Evolutionary conservation across 2,113 vertebrate genomes (phyloP), one percentile per base, ranked within the genome.

Genomic region (Thinocorus orbignyianus): DNA sequence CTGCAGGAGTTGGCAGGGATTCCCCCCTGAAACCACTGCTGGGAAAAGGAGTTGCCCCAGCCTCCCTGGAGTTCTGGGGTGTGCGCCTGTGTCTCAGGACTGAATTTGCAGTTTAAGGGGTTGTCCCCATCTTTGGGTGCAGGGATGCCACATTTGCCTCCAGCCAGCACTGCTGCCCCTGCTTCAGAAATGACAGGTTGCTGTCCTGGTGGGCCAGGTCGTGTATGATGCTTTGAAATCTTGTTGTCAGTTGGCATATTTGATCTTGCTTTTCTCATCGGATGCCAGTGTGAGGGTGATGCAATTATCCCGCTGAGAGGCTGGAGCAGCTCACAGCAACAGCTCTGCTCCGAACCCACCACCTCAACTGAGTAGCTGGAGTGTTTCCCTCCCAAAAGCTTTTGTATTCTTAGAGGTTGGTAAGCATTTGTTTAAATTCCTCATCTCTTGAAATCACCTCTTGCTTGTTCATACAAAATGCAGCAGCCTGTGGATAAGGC

Each of bases 361-460:
- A 17, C n/a, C 13, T 46, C 0, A 0, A 9, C 7, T n/a, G 26
- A 74, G 33, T 1, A 42, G 19, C 1, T 41, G 51, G 35, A 49
- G 23, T 6, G 17, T 41, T 62, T 52, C 11, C 66, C 6, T 77
- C 42, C 14, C 42, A 30, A 81, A 92, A 84, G 22, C 14, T 49
- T 8, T n/a, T 77, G 64, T 11, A 4, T 71, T 91, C 13, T 84
- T 64, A 39, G 64, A 54, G n/a, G 16, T 24, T 7, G 26, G 54
- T 25, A 37, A 49, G 30, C 20, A 23, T 33, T 72, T 1, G 0
- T 8, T 52, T 42, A 20, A 54, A 85, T 35, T 37, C 30, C 31
- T 8, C 3, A 7, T 35, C 41, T 58, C 48, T 71, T 37, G 25
- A 71, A 70, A 35, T 35, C 58, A 30, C 35, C 17, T 79, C 58